Conservation (phyloP, 2,888 invertebrate genomes). For the Drosophila incognita region DNA sequence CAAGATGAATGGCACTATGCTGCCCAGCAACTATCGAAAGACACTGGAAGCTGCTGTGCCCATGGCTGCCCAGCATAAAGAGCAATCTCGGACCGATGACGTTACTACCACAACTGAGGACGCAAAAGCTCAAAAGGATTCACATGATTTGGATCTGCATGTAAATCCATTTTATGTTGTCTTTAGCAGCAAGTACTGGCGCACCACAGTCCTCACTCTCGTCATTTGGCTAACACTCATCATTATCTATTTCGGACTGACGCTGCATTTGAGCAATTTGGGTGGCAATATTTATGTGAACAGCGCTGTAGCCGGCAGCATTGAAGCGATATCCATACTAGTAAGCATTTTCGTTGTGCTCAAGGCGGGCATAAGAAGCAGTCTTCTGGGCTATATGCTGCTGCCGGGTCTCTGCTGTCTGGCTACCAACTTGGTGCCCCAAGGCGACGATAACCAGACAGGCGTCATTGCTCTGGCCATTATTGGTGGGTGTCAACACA, state of each 20-base stretch:
- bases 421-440: slow-evolving; percentile 86
- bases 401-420: slow-evolving; percentile 90
- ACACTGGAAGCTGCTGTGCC: slow-evolving; percentile 84
- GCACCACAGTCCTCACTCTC: slow-evolving; percentile 89
- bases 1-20: slow-evolving; percentile 87
- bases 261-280: slow-evolving; percentile 90
- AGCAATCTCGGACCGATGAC: slow-evolving; percentile 26
- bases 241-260: slow-evolving; percentile 91
- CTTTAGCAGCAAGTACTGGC: slow-evolving; percentile 88
- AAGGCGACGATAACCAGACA: slow-evolving; percentile 86
- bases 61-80: slow-evolving; percentile 70
- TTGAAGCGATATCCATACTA: slow-evolving; percentile 91
- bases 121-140: slow-evolving; percentile 66
- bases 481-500: slow-evolving; percentile 86
- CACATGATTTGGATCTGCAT: slow-evolving; percentile 56
- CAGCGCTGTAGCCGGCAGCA: slow-evolving; percentile 88
- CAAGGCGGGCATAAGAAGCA: slow-evolving; percentile 89
- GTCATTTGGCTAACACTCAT: slow-evolving; percentile 91
- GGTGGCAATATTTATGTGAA: slow-evolving; percentile 91
- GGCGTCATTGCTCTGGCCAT: slow-evolving; percentile 89
- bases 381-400: slow-evolving; percentile 89
- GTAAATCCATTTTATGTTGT: slow-evolving; percentile 87
- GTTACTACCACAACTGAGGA: slow-evolving; percentile 19
- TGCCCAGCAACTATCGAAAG: slow-evolving; percentile 90
- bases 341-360: slow-evolving; percentile 90